Evolutionary conservation across 2,113 vertebrate genomes (phyloP), one percentile per base, ranked within the genome.

Genomic region (Anthoscopus minutus): DNA sequence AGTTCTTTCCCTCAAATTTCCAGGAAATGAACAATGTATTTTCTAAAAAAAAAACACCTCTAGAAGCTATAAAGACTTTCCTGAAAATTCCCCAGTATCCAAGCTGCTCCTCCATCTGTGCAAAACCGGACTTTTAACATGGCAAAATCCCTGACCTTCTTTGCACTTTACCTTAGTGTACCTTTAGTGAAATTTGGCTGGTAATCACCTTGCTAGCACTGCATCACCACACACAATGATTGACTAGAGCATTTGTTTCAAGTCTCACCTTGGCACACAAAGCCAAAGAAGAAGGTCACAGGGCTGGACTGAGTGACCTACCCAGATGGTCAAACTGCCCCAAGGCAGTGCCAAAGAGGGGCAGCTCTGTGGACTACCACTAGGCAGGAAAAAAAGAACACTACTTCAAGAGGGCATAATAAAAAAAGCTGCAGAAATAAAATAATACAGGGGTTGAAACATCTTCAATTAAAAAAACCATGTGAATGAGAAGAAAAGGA

Each of bases 191-290:
- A 74, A n/a, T 78, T 74, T 40, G 16, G 51, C 56, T 17, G 19
- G 48, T 12, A 42, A 81, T 27, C 81, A 82, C 13, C 21, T 15
- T 44, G 25, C 23, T 19, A 57, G 47, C 61, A 19, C n/a, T 4
- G n/a, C 3, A 0, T 8, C 89, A 38, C 35, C 28, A 56, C 12
- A 33, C 15, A 24, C 1, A 24, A 9, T 11, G 38, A 45, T 1
- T 31, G 33, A 54, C 57, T 44, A 24, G 5, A 48, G 18, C 0
- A 54, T 45, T 71, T 81, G 33, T 82, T 79, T 37, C 33, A 56
- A 72, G n/a, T 20, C 37, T 77, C n/a, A 30, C 40, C 45, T 72
- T 65, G 50, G 47, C 15, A 23, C 7, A 10, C 67, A 57, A 54
- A 27, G 71, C 35, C 70, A 71, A 66, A 57, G 25, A 47, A 57